Evolutionary conservation across 2,797 vertebrate genomes (phyloP).

Genomic region (Enteromius radiatus): DNA sequence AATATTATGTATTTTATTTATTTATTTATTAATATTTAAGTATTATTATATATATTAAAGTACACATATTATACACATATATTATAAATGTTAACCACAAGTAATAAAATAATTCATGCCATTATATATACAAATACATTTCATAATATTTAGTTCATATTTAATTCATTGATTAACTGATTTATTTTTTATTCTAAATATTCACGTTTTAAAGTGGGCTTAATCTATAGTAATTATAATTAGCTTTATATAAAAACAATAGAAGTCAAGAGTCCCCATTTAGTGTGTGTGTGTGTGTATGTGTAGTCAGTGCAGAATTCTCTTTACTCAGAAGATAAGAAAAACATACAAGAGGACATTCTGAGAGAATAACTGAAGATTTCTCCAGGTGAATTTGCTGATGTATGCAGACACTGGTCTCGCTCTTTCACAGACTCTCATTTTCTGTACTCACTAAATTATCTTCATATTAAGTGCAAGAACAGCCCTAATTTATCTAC

Average conservation of each 20-base stretch:
- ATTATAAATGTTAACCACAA: not conserved
- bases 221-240: not conserved
- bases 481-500: not conserved
- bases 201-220: too few species aligned
- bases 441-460: slow-evolving; percentile 22
- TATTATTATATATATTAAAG: not conserved
- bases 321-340: slow-evolving; percentile 19
- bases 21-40: not conserved
- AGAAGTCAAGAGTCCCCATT: not conserved
- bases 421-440: not conserved
- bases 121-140: not conserved
- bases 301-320: not conserved
- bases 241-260: not conserved
- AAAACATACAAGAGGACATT: not conserved
- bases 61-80: not conserved
- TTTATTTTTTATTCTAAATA: not conserved
- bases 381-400: slow-evolving; percentile 23
- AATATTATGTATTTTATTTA: not conserved
- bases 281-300: not conserved
- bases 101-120: not conserved
- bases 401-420: slow-evolving; percentile 16
- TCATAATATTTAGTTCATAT: not conserved
- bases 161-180: not conserved
- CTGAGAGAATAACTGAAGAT: not conserved
- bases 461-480: not conserved